Evolutionary conservation across 2,888 invertebrate genomes (phyloP).

Genomic region (Chrysopilus asiliformis): DNA sequence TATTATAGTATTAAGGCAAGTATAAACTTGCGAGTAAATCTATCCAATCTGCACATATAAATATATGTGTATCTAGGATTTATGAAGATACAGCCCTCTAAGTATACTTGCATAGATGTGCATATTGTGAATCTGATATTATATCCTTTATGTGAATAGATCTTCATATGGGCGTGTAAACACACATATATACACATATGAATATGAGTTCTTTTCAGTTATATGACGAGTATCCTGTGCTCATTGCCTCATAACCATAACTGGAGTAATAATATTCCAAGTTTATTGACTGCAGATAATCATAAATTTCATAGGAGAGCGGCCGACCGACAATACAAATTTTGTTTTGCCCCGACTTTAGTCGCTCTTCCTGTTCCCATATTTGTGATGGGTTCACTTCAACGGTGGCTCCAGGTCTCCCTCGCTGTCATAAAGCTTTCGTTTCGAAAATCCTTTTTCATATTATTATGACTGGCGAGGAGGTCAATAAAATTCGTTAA

Average conservation of each 20-base stretch:
- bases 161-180: too few species aligned
- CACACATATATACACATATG: too few species aligned
- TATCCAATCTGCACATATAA: too few species aligned
- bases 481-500: conserved; percentile 6
- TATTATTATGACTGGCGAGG: conserved; percentile 7
- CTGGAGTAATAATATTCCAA: conserved; percentile 14
- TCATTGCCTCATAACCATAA: conserved; percentile 12
- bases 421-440: conserved; percentile 9
- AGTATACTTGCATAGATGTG: too few species aligned
- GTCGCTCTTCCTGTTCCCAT: conserved; percentile 2
- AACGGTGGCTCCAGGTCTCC: conserved; percentile 4
- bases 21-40: too few species aligned
- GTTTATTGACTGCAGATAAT: conserved; percentile 15
- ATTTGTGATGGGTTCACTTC: neutral
- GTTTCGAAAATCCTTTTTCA: conserved; percentile 10
- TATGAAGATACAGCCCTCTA: too few species aligned
- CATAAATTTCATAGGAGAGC: conserved; percentile 13
- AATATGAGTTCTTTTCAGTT: too few species aligned
- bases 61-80: too few species aligned
- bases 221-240: too few species aligned
- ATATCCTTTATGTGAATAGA: too few species aligned
- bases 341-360: conserved; percentile 7
- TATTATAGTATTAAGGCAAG: too few species aligned
- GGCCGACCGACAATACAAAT: conserved; percentile 13
- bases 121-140: too few species aligned